Conservation (phyloP, 2,797 vertebrate species). For the Channa striata region DNA sequence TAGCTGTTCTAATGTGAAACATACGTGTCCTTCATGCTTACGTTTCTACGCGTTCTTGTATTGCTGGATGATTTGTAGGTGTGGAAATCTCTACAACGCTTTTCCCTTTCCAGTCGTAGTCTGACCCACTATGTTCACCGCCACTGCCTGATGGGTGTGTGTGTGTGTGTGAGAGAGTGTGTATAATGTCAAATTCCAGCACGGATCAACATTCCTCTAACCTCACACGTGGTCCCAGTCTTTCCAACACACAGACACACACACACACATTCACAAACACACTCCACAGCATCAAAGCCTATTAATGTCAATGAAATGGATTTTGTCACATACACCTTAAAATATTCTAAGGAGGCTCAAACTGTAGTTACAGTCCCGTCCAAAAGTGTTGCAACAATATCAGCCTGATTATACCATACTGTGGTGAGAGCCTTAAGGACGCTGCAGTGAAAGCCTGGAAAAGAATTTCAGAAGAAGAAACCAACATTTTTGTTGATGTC, state of each 20-base stretch:
- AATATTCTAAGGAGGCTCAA: not conserved
- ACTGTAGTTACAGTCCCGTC: too few species aligned
- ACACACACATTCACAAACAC: slow-evolving; percentile 2
- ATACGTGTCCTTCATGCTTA: slow-evolving; percentile 28
- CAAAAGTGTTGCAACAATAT: too few species aligned
- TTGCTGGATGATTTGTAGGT: slow-evolving; percentile 45
- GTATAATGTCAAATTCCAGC: slow-evolving; percentile 1
- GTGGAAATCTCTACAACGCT: slow-evolving; percentile 39
- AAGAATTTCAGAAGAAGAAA: too few species aligned
- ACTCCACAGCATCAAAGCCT: not conserved
- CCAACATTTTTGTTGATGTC: too few species aligned
- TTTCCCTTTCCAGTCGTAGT: slow-evolving; percentile 31
- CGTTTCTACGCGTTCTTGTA: slow-evolving; percentile 13
- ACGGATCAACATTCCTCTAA: slow-evolving; percentile 18
- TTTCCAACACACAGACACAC: not conserved
- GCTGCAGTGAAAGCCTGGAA: too few species aligned
- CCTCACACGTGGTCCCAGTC: not conserved
- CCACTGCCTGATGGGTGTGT: not conserved
- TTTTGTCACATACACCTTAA: not conserved
- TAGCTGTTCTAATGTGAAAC: slow-evolving; percentile 53
- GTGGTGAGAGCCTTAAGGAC: too few species aligned
- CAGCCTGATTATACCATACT: too few species aligned
- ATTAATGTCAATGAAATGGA: not conserved
- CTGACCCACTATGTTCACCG: slow-evolving; percentile 1
- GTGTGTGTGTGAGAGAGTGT: not conserved